Base-by-base conservation (phyloP, 2,888 invertebrate genomes). In the Acheta domesticus region DNA sequence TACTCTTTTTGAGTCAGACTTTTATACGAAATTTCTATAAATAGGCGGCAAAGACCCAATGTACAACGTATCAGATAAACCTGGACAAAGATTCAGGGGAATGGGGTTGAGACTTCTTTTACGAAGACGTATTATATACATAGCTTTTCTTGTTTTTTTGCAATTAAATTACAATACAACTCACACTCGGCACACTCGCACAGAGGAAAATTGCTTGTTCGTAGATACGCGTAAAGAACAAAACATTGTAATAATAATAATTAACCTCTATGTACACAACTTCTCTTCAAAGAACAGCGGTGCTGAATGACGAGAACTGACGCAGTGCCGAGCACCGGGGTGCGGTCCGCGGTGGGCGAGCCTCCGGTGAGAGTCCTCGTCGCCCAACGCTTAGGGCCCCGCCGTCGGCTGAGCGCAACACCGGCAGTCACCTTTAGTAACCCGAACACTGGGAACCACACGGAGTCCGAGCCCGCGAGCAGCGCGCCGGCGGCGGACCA, bases 211-310 rank as follows among this genome's bases (percentile, higher is more conserved):
- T 14, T 62, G 62, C 14, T 62, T 62, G 62, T 62, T 62, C 62
- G n/a, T 62, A 62, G 62, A 62, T 62, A 62, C 62, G 62, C 62
- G 62, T 5, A 62, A 62, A 62, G 79, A 79, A 79, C 79, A 79
- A 79, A 75, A 79, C 48, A 78, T 74, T 36, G 78, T 48, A 48
- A 78, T 76, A 76, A 49, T 79, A 79, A 76, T 73, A 73, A 79
- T 73, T 50, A 79, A 49, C 23, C 76, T 79, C 49, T 76, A 36
- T 79, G 49, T 75, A 50, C 49, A 62, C 62, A 75, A 62, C n/a
- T 62, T 62, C 62, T 62, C 62, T 62, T 62, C 16, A 62, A 62
- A n/a, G n/a, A 62, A 14, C 62, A 62, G 14, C 62, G n/a, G 62
- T 62, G n/a, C 62, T 19, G 62, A 62, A 62, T 19, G 62, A n/a